A percentile compares a stretch with the other conserved stretches of the same genome.
Evolutionary conservation across 1,140 invertebrate species (phyloP).

Genomic region (Drosophila eugracilis): DNA sequence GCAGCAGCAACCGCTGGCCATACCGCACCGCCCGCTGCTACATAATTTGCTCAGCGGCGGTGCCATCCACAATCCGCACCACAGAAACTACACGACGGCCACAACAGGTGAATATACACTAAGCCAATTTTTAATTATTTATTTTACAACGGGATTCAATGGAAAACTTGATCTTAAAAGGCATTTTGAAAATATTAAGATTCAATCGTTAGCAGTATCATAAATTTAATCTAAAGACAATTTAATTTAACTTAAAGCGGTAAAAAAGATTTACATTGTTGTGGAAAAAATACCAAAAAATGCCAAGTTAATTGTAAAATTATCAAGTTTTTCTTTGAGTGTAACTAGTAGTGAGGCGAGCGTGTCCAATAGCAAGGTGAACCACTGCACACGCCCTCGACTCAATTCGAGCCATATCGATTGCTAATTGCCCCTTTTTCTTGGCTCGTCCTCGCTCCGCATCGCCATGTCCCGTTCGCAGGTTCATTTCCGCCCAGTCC

Average conservation of each 20-base stretch:
- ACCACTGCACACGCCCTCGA: constrained; percentile 66
- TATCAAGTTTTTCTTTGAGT: constrained; percentile 20
- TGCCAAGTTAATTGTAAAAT: background rate
- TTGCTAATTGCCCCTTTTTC: constrained; percentile 42
- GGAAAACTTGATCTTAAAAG: constrained; percentile 1
- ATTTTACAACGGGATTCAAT: background rate
- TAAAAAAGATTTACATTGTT: too few species aligned
- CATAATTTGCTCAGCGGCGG: constrained; percentile 84
- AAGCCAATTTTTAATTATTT: background rate
- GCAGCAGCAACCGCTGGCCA: constrained; percentile 72
- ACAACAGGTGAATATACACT: constrained; percentile 79
- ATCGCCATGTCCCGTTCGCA: constrained; percentile 59
- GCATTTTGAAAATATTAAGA: background rate
- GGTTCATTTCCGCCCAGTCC: constrained; percentile 98
- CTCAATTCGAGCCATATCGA: constrained; percentile 26
- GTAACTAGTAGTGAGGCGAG: constrained; percentile 22
- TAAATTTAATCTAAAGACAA: too few species aligned
- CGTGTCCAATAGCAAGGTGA: constrained; percentile 59
- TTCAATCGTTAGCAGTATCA: background rate
- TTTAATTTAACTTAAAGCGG: too few species aligned
- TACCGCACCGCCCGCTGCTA: constrained; percentile 81
- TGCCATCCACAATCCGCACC: constrained; percentile 83
- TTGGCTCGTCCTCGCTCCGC: constrained; percentile 21
- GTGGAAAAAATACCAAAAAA: too few species aligned
- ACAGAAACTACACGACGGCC: constrained; percentile 83